Evolutionary conservation across 2,888 invertebrate species (phyloP).

Genomic region (Plebejus argus): DNA sequence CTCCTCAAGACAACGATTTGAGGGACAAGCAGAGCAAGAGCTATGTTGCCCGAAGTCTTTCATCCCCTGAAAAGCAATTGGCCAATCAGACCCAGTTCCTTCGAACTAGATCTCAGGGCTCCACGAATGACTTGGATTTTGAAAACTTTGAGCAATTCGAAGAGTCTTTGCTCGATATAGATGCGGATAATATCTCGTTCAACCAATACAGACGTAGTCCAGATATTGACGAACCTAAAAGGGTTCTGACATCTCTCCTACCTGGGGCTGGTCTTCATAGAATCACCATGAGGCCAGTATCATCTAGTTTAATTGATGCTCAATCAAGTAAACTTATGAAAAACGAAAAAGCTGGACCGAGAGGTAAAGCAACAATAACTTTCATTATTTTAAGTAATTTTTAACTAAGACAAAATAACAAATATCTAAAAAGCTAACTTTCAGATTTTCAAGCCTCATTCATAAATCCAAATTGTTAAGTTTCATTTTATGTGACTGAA

Average conservation of each 20-base stretch:
- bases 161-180: constrained; percentile 70
- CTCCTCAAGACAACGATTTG: constrained; percentile 64
- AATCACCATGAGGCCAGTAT: constrained; percentile 63
- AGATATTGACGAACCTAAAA: constrained; percentile 64
- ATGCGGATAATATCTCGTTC: constrained; percentile 61
- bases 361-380: constrained; percentile 51
- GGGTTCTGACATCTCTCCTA: constrained; percentile 64
- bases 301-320: constrained; percentile 55
- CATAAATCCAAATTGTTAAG: not conserved
- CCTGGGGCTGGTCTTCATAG: constrained; percentile 73
- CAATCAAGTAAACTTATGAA: constrained; percentile 58
- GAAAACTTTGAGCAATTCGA: constrained; percentile 72
- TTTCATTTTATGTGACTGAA: not conserved
- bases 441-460: not conserved
- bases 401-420: not conserved
- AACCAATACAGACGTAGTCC: constrained; percentile 58
- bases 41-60: constrained; percentile 67
- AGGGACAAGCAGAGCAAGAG: constrained; percentile 52
- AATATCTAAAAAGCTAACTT: not conserved
- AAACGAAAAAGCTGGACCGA: constrained; percentile 52
- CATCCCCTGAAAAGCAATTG: constrained; percentile 68
- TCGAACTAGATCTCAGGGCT: constrained; percentile 60
- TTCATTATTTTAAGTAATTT: not conserved
- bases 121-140: constrained; percentile 67
- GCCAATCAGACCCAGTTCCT: constrained; percentile 9